Evolutionary conservation across 2,113 vertebrate genomes (phyloP), one percentile per base, ranked within the genome.

Genomic region (Vulpes ferrilata): DNA sequence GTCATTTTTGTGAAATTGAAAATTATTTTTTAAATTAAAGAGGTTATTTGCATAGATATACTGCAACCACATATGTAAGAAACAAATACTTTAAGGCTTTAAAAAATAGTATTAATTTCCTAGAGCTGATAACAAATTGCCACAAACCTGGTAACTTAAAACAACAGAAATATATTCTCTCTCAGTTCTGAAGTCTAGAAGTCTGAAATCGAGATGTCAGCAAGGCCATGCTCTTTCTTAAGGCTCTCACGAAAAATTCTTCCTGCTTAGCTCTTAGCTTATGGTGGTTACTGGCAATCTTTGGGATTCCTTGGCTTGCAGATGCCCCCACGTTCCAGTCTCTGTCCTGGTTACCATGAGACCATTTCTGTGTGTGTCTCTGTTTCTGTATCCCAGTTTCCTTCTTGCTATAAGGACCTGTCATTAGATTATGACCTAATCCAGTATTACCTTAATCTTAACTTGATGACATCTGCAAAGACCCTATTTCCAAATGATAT

Each of bases 1-100:
- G 84, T n/a, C 27, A 17, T 86, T 93, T 96, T n/a, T 85, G 62
- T 92, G 51, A 38, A 93, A 84, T 67, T 85, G 48, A 90, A 88
- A 87, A 87, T 59, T 79, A 2, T 88, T 94, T 93, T 12, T 48
- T 80, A 76, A 82, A 22, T 64, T 78, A 87, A 83, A 78, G 57
- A 85, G 43, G 22, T 96, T 87, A 87, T 87, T 94, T 94, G 12
- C 11, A 86, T 38, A 96, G 62, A 32, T 35, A 83, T 51, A 8
- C 79, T 90, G 30, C 95, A 89, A 48, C 15, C 30, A 87, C 79
- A 53, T 23, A 65, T 27, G 8, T 67, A 88, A 80, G 90, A 86
- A 95, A 86, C 23, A 93, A 69, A 79, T 71, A 27, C 35, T 59
- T 74, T 79, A 87, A 67, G 55, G 38, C 13, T 53, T 90, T 90